Evolutionary conservation across 1,140 invertebrate species (phyloP).

Genomic region (Anastrepha ludens): DNA sequence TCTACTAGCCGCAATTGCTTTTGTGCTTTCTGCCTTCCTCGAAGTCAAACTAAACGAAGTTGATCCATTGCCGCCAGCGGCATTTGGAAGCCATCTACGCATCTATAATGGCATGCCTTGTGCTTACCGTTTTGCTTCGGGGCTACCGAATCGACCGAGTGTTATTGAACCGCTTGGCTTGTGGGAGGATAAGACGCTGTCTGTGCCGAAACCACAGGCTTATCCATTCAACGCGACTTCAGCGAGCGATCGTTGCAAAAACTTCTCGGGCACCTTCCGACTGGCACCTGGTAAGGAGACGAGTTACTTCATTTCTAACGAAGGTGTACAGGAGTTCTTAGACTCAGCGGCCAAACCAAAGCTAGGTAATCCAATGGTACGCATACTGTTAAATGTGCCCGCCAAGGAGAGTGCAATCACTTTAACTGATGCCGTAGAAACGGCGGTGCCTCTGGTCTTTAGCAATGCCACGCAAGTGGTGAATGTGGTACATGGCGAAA

Average conservation of each 20-base stretch:
- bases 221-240: slow-evolving; percentile 58
- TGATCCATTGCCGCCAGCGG: slow-evolving; percentile 78
- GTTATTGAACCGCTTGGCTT: slow-evolving; percentile 57
- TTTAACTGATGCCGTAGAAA: slow-evolving; percentile 49
- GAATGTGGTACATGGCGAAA: slow-evolving; percentile 72
- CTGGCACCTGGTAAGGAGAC: slow-evolving; percentile 70
- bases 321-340: slow-evolving; percentile 61
- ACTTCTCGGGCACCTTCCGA: slow-evolving; percentile 58
- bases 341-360: slow-evolving; percentile 62
- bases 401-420: slow-evolving; percentile 52
- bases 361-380: slow-evolving; percentile 56
- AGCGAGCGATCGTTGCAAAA: slow-evolving; percentile 57
- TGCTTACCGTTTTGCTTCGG: slow-evolving; percentile 63
- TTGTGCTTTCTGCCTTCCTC: slow-evolving; percentile 89
- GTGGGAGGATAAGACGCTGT: slow-evolving; percentile 61
- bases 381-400: slow-evolving; percentile 64
- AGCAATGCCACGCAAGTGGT: slow-evolving; percentile 69
- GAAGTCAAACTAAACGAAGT: slow-evolving; percentile 85
- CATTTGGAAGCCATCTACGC: slow-evolving; percentile 79
- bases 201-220: not conserved
- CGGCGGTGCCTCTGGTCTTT: not conserved
- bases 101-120: slow-evolving; percentile 82
- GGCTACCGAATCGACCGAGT: not conserved
- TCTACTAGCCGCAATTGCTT: slow-evolving; percentile 86
- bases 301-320: slow-evolving; percentile 71